These are phyloP conservation scores for Rhegmatorhina hoffmannsi DNA, from an alignment of 2,113 vertebrate species.

Conservation along the genomic window DNA sequence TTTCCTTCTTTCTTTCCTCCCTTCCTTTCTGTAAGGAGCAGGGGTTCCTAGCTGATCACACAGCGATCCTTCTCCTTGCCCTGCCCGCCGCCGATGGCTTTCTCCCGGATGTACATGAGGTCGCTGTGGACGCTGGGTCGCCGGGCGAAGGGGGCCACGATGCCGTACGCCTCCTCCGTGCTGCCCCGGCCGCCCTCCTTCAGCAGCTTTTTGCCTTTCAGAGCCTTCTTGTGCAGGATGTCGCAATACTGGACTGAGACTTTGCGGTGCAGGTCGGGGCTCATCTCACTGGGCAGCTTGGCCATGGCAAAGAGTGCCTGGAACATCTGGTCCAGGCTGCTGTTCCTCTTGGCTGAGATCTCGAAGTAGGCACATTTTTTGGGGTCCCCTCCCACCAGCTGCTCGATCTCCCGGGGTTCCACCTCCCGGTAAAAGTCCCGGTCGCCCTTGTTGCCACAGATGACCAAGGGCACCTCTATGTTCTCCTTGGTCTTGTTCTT, in stretches of 20 bases:
- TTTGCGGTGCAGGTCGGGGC: conserved; percentile 94
- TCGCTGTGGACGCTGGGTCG: conserved; percentile 97
- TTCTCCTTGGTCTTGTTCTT: conserved; percentile 96
- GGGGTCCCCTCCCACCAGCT: conserved; percentile 86
- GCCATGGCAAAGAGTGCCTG: conserved; percentile 92
- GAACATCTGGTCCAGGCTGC: conserved; percentile 96
- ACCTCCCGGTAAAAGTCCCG: conserved; percentile 89
- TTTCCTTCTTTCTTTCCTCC: background rate
- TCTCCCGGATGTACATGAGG: conserved; percentile 96
- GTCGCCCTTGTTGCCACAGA: conserved; percentile 97
- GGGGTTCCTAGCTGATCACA: conserved; percentile 85
- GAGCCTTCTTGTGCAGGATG: conserved; percentile 86
- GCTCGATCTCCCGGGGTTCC: conserved; percentile 86
- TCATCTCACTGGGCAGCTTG: conserved; percentile 96
- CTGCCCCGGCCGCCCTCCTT: conserved; percentile 77
- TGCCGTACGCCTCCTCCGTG: conserved; percentile 86
- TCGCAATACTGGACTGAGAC: conserved; percentile 94
- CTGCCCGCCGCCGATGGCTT: conserved; percentile 85
- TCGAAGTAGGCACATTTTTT: conserved; percentile 94
- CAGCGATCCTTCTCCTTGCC: conserved; percentile 92
- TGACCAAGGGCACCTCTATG: conserved; percentile 91
- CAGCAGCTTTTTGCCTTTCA: conserved; percentile 85
- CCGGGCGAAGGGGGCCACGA: conserved; percentile 92
- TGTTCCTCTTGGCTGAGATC: conserved; percentile 96
- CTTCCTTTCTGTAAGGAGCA: rapidly evolving